Evolutionary conservation across 1,140 invertebrate genomes (phyloP).

Genomic region (Platyscapa corneri): DNA sequence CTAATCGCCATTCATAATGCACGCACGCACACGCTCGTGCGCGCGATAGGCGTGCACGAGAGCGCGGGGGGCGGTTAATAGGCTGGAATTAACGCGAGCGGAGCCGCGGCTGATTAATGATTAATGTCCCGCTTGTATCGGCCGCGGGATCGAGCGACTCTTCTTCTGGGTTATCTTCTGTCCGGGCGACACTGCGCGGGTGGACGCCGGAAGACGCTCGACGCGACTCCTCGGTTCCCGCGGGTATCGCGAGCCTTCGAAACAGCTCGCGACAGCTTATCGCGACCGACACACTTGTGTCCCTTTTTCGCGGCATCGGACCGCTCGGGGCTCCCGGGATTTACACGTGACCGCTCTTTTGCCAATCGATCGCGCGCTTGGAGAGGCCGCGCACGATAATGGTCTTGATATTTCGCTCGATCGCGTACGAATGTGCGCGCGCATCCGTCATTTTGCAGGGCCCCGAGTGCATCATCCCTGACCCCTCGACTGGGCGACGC

Average conservation of each 20-base stretch:
- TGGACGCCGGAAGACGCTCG: too few species aligned
- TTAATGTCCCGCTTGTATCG: constrained; percentile 44
- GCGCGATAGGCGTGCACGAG: constrained; percentile 41
- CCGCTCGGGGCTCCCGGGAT: neutral
- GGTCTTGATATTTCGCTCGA: neutral
- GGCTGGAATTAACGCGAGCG: constrained; percentile 47
- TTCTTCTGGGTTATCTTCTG: too few species aligned
- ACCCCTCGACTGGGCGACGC: too few species aligned
- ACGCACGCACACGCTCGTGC: neutral
- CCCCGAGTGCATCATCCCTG: too few species aligned
- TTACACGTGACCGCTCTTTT: neutral
- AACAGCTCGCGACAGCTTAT: neutral
- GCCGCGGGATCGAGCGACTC: constrained; percentile 10
- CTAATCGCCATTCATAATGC: constrained; percentile 41
- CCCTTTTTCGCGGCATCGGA: neutral
- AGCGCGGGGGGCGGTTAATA: constrained; percentile 38
- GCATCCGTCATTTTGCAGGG: neutral
- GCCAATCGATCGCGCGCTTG: neutral
- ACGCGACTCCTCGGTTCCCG: neutral
- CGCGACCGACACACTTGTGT: constrained; percentile 1
- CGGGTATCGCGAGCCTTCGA: neutral
- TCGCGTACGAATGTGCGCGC: neutral
- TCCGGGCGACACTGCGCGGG: too few species aligned
- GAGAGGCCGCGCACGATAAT: neutral
- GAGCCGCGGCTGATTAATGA: neutral